Conservation (phyloP, 2,113 vertebrate species). For the Seriola aureovittata region DNA sequence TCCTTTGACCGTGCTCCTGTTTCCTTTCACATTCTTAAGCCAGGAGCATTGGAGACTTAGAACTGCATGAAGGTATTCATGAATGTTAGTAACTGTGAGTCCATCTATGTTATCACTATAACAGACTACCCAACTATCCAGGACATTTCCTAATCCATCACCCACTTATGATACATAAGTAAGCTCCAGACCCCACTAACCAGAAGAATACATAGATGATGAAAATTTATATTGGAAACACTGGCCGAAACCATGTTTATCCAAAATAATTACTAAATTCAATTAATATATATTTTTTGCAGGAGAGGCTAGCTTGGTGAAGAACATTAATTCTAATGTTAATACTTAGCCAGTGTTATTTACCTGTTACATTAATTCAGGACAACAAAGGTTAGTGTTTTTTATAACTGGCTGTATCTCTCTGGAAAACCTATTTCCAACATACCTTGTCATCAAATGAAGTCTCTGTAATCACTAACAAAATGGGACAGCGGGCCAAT, state of each 20-base stretch:
- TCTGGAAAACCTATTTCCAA: background rate
- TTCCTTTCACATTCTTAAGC: slow-evolving; percentile 55
- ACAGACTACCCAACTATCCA: background rate
- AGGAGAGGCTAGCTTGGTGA: background rate
- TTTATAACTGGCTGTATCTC: background rate
- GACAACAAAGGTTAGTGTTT: background rate
- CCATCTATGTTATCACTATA: background rate
- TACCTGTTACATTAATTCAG: background rate
- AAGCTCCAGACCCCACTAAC: background rate
- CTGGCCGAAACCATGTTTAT: background rate
- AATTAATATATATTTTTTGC: background rate
- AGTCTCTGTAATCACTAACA: too few species aligned
- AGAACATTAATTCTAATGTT: background rate
- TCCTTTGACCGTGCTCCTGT: slow-evolving; percentile 39
- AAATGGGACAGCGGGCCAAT: background rate
- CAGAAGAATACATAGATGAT: background rate
- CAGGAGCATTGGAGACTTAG: slow-evolving; percentile 33
- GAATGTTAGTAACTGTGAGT: background rate
- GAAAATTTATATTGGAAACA: background rate
- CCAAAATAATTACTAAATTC: background rate
- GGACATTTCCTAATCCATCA: background rate
- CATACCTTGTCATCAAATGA: background rate
- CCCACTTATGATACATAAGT: background rate
- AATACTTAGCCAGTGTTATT: background rate
- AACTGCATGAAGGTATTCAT: slow-evolving; percentile 16